Evolutionary conservation across 2,113 vertebrate genomes (phyloP).

Genomic region (Poeciliopsis turrubarensis): DNA sequence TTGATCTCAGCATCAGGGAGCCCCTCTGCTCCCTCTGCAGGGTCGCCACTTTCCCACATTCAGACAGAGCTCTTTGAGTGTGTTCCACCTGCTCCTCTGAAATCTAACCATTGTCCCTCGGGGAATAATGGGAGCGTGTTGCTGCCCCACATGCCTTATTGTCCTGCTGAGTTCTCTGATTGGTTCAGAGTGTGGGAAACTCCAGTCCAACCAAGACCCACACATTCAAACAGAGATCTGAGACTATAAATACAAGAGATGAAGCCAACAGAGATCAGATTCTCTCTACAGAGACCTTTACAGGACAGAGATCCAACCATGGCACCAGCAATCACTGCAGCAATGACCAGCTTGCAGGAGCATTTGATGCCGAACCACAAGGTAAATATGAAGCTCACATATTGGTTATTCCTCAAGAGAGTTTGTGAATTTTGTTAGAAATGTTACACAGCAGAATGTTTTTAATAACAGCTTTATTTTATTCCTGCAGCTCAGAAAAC

Average conservation of each 20-base stretch:
- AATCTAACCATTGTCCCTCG: constrained; percentile 63
- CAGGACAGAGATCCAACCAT: constrained; percentile 59
- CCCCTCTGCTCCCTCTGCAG: constrained; percentile 49
- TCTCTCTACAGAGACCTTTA: constrained; percentile 62
- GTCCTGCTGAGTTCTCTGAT: constrained; percentile 64
- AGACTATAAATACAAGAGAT: constrained; percentile 74
- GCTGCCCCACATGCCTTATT: constrained; percentile 48
- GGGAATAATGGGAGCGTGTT: constrained; percentile 46
- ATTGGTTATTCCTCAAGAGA: background rate
- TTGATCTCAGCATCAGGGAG: constrained; percentile 58
- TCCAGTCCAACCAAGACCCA: constrained; percentile 66
- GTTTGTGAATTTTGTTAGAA: background rate
- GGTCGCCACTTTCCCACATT: constrained; percentile 79
- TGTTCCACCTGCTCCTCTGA: constrained; percentile 74
- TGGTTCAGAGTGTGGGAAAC: constrained; percentile 78
- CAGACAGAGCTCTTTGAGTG: constrained; percentile 57
- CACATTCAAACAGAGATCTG: constrained; percentile 79
- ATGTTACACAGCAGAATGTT: background rate
- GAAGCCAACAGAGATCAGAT: constrained; percentile 64
- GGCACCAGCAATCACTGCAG: constrained; percentile 61
- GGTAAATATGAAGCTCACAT: constrained; percentile 53
- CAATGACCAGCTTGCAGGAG: constrained; percentile 54
- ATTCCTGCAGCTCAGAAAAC: constrained; percentile 56
- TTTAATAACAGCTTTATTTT: constrained; percentile 4
- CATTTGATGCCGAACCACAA: constrained; percentile 66